A percentile compares a stretch with the other conserved stretches of the same genome.
Conservation (phyloP, 2,888 invertebrate genomes). For the Eupithecia inturbata region DNA sequence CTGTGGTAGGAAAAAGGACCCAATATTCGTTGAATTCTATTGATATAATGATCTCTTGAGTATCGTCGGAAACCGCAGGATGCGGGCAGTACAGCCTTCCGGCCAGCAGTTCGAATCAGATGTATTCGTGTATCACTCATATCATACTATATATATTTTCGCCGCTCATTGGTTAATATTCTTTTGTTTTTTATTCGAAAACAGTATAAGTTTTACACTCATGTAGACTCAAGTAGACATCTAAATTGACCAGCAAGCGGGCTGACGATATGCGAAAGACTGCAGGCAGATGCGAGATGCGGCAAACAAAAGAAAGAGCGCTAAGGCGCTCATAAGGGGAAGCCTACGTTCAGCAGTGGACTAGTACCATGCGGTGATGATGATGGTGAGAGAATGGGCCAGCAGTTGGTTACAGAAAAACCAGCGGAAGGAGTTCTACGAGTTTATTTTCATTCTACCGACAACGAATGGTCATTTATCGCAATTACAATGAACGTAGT, state of each 20-base stretch:
- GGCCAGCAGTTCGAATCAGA: background rate
- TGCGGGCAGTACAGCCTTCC: background rate
- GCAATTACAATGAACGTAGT: conserved; percentile 30
- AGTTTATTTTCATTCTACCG: conserved; percentile 21
- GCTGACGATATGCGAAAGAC: no score
- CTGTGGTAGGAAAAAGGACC: background rate
- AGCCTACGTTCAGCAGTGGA: background rate
- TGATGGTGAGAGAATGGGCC: background rate
- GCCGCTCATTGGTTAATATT: background rate
- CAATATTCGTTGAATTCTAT: background rate
- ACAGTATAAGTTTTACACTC: no score
- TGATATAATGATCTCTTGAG: background rate
- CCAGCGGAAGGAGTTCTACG: background rate
- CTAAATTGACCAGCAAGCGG: no score
- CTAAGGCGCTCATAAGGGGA: background rate
- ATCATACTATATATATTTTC: no score
- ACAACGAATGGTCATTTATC: conserved; percentile 26
- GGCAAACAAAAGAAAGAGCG: background rate
- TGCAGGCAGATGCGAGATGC: background rate
- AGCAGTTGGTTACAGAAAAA: background rate
- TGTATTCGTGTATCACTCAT: background rate
- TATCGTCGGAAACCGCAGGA: background rate
- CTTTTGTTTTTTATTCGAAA: no score
- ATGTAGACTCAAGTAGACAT: no score
- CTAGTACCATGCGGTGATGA: background rate